phyloP scores from a whole-genome alignment of 2,888 invertebrate genomes.

The Leptinotarsa tumamoca region DNA sequence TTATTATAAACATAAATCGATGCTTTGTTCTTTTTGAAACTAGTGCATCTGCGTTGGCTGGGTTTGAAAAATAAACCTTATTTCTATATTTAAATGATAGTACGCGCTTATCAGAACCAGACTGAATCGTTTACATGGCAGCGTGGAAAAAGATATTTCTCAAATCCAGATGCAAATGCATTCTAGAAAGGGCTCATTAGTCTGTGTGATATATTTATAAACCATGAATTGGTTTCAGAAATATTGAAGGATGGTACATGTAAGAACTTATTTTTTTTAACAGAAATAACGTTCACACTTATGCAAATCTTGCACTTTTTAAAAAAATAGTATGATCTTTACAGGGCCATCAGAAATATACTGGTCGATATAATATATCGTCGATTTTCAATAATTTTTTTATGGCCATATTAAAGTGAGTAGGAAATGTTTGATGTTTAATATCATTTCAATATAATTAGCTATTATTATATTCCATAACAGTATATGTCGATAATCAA shows the following conservation, averaged over 20 bases:
- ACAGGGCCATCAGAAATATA: no score
- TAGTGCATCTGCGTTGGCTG: constrained; percentile 22
- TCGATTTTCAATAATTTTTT: no score
- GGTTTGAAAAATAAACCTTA: constrained; percentile 27
- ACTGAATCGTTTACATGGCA: constrained; percentile 8
- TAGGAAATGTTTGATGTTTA: no score
- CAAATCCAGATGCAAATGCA: neutral
- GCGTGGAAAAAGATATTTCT: neutral
- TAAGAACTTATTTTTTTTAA: no score
- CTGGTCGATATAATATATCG: no score
- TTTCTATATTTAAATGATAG: constrained; percentile 28
- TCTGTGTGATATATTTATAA: constrained; percentile 6
- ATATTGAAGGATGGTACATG: neutral
- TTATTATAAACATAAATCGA: constrained; percentile 11
- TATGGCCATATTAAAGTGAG: no score
- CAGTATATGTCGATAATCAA: no score
- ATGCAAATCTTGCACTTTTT: no score
- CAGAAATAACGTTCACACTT: no score
- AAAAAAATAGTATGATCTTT: no score
- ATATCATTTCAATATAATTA: no score
- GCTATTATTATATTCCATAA: no score
- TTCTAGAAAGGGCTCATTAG: neutral
- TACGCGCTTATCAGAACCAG: constrained; percentile 18
- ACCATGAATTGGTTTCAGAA: neutral
- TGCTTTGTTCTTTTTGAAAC: constrained; percentile 23